These are phyloP conservation scores for Graptemys geographica DNA, from an alignment of 2,797 vertebrate species.

Conservation along the genomic window DNA sequence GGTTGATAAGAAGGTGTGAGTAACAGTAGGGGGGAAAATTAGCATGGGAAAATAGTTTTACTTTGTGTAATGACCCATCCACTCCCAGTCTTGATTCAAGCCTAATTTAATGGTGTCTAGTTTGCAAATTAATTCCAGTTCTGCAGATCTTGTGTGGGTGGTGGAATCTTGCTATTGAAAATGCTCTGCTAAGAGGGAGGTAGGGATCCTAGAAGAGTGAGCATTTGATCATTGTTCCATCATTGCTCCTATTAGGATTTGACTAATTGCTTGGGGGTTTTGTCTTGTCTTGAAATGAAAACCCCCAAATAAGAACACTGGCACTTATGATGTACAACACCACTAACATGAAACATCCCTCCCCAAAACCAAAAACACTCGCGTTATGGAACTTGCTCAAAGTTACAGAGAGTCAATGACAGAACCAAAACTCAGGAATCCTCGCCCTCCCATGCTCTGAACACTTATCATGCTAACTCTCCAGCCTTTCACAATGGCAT, in stretches of 20 bases:
- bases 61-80: too few relatives aligned
- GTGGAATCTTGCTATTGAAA: not conserved
- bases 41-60: too few relatives aligned
- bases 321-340: not conserved
- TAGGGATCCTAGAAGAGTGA: not conserved
- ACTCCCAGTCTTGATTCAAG: too few relatives aligned
- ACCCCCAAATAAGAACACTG: not conserved
- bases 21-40: too few relatives aligned
- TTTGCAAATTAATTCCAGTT: too few relatives aligned
- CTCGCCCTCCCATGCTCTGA: not conserved
- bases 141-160: not conserved
- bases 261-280: not conserved
- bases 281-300: not conserved
- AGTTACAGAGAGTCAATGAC: not conserved
- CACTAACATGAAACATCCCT: not conserved
- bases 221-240: not conserved
- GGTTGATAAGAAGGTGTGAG: too few relatives aligned
- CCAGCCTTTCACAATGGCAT: not conserved
- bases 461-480: not conserved
- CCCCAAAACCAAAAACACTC: not conserved
- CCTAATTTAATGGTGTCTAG: too few relatives aligned
- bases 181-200: not conserved
- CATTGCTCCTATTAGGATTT: not conserved
- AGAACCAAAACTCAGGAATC: too few relatives aligned
- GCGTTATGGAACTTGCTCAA: not conserved